phyloP scores from a whole-genome alignment of 2,797 vertebrate species.

The Anolis apletophallus region DNA sequence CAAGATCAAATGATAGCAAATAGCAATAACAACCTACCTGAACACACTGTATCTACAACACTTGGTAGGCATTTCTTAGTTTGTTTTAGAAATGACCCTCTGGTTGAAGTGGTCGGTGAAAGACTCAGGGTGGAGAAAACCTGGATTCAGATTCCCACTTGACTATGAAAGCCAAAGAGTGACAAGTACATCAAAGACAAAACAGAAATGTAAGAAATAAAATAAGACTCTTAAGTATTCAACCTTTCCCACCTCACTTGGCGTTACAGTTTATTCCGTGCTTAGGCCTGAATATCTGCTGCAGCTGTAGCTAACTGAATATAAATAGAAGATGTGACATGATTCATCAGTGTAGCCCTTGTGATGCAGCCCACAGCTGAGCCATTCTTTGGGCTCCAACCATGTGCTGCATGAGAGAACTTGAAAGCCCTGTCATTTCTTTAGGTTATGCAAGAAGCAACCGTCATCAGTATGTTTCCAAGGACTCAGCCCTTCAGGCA shows the following conservation, averaged over 20 bases:
- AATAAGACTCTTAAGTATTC: neutral
- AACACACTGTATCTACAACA: too few relatives aligned
- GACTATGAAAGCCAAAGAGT: too few relatives aligned
- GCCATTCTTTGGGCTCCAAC: neutral
- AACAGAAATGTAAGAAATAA: neutral
- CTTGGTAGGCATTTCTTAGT: too few relatives aligned
- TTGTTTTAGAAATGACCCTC: too few relatives aligned
- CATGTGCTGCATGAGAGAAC: neutral
- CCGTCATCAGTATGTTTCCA: neutral
- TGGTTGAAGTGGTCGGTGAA: too few relatives aligned
- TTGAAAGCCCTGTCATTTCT: neutral
- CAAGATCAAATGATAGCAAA: too few relatives aligned
- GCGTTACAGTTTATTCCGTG: neutral
- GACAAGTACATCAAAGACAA: neutral
- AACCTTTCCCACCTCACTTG: neutral
- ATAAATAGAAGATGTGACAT: neutral
- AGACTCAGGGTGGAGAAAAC: too few relatives aligned
- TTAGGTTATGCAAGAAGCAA: neutral
- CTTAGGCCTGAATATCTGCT: neutral
- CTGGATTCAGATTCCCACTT: too few relatives aligned
- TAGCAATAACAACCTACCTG: too few relatives aligned
- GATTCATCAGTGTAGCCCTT: neutral
- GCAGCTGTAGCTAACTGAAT: conserved; percentile 2
- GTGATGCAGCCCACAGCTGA: neutral
- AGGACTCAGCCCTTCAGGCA: too few relatives aligned